These are phyloP conservation scores for Myopa testacea DNA, from an alignment of 2,888 invertebrate genomes.

Conservation along the genomic window DNA sequence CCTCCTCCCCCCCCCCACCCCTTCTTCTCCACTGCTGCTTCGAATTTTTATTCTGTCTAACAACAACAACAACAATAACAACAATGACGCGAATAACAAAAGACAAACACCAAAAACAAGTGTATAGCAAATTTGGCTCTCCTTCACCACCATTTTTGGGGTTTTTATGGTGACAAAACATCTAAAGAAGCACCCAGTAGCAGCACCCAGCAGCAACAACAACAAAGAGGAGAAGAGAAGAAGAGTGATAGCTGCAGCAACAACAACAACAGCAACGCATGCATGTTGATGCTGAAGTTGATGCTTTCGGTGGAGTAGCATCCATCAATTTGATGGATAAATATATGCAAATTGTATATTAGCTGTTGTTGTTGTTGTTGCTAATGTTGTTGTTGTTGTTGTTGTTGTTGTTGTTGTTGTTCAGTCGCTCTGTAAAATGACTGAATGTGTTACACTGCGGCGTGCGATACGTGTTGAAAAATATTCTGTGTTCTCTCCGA, in stretches of 20 bases:
- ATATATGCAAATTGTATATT: constrained; percentile 69
- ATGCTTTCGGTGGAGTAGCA: constrained; percentile 60
- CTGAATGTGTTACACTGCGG: not conserved
- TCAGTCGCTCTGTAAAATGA: constrained; percentile 15
- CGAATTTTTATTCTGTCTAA: not conserved
- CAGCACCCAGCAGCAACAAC: constrained; percentile 1
- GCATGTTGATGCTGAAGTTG: constrained; percentile 41
- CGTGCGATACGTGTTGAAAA: constrained; percentile 18
- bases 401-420: constrained; percentile 18
- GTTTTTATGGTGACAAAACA: not conserved
- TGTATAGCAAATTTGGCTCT: not conserved
- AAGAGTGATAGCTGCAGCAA: not conserved
- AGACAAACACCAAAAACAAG: not conserved
- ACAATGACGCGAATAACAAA: not conserved
- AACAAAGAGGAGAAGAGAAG: not conserved
- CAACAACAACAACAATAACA: not conserved
- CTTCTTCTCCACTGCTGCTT: not conserved
- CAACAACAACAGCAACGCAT: constrained; percentile 25
- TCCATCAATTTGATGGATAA: constrained; percentile 69
- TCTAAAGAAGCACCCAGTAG: not conserved
- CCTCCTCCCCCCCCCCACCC: not conserved
- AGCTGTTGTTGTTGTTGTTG: constrained; percentile 59
- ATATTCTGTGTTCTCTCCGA: constrained; percentile 36
- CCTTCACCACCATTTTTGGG: not conserved
- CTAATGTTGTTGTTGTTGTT: constrained; percentile 31